Evolutionary conservation across 2,797 vertebrate genomes (phyloP), one percentile per base, ranked within the genome.

Genomic region (Neomorphus geoffroyi): DNA sequence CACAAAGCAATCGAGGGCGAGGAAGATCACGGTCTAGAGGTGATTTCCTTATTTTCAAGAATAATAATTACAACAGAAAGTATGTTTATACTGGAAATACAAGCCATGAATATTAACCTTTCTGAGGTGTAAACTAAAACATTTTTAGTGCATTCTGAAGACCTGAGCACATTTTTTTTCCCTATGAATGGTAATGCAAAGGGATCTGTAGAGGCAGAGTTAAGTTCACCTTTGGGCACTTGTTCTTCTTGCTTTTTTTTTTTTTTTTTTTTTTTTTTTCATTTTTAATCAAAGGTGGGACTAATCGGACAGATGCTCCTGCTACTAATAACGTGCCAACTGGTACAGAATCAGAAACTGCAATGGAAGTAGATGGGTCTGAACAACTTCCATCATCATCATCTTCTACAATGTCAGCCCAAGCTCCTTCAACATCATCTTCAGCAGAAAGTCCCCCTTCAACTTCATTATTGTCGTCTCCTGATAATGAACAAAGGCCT

Each of bases 1-100:
- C 99, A 56, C 99, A 99, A 96, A 98, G 98, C 98, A 99, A 97
- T 96, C 98, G 99, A 96, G 98, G 99, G 80, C 98, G 98, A 51
- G 98, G 98, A 88, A 98, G 99, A 94, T 96, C 98, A 7, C 98
- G 98, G n/a, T 98, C 99, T 86, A 98, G 99, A 99, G 99, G 99
- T 99, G 96, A 96, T 62, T 86, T 77, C 56, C 45, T 66, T 82
- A 61, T 91, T 95, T 81, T 70, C 62, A 58, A 23, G 60, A 85
- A 18, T 57, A 66, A 26, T 46, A 28, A 43, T 69, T 54, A 11
- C 15, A 30, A 1, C 21, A 90, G 66, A 56, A 80, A 71, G 5
- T 48, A 6, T 73, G 9, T 50, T 86, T 87, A 3, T 39, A 14
- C 15, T 73, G 39, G 10, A 28, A 50, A 6, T 80, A 28, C 17